Base-by-base conservation (phyloP, 1,140 invertebrate species). In the Contarinia nasturtii region DNA sequence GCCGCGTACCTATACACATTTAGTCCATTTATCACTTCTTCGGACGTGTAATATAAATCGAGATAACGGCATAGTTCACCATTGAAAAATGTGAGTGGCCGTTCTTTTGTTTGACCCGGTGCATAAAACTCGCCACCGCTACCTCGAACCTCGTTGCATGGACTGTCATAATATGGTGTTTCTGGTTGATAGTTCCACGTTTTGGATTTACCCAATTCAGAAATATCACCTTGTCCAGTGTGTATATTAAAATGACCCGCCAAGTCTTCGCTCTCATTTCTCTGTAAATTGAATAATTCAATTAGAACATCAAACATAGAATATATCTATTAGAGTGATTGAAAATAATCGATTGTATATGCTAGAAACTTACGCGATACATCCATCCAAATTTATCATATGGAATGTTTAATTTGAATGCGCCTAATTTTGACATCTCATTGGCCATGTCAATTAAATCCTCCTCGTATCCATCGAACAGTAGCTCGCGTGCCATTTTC, bases 361-460 rank as follows among this genome's bases (percentile, higher is more conserved):
- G n/a, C 27, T 27, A 12, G n/a, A 17, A 53, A 57, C 68, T 65
- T 69, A 86, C 83, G 63, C 72, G 71, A 60, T 85, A 86, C 64
- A 88, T 86, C 73, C 82, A 79, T 21, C 80, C 84, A 59, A 88
- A 86, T 54, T 69, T 74, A 56, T 85, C 81, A 33, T 75, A 76
- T 0, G 72, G 72, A 4, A 78, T 74, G 1, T 74, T 66, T 0
- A 63, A 55, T 0, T 61, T 57, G 4, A 27, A 27, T n/a, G 57
- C 57, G 0, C 58, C 59, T 2, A 43, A 48, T 14, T 61, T 48
- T 1, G 76, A 73, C 37, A 80, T 48, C 49, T 65, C 70, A 37
- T 71, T 68, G 1, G 73, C 76, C 33, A 82, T 56, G 20, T 75
- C 72, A 34, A 88, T 69, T 15, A 88, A 58, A 0, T 67, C 52